phyloP scores from a whole-genome alignment of 2,113 vertebrate species.

The Chitala chitala region DNA sequence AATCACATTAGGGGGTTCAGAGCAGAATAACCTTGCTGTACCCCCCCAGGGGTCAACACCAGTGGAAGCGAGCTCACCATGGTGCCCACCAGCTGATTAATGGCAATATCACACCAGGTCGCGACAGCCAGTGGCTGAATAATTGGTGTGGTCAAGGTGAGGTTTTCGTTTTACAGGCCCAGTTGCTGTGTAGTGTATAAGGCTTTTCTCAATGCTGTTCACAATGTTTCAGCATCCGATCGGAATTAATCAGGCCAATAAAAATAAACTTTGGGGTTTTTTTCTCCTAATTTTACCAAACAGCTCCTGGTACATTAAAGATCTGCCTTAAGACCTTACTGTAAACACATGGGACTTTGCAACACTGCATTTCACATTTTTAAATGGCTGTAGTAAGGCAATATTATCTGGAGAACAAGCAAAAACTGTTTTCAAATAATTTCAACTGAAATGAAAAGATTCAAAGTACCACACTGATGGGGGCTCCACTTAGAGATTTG shows the following conservation, averaged over 20 bases:
- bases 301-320: neutral
- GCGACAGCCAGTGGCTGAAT: slow-evolving; percentile 18
- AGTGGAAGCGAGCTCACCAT: neutral
- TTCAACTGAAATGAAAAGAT: neutral
- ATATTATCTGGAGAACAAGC: neutral
- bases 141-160: slow-evolving; percentile 18
- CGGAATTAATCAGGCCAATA: slow-evolving; percentile 16
- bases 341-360: neutral
- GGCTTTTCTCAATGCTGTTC: neutral
- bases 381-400: neutral
- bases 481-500: neutral
- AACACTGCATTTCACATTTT: neutral
- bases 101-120: slow-evolving; percentile 7
- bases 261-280: neutral
- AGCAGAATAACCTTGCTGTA: neutral
- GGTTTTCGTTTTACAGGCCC: neutral
- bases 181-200: neutral
- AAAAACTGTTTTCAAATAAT: neutral
- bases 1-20: neutral
- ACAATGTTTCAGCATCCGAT: slow-evolving; percentile 9
- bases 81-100: slow-evolving; percentile 11
- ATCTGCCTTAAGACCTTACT: neutral
- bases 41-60: neutral
- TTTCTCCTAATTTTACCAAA: neutral
- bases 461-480: neutral